phyloP scores from a whole-genome alignment of 2,888 invertebrate genomes.

The Maniola hyperantus region DNA sequence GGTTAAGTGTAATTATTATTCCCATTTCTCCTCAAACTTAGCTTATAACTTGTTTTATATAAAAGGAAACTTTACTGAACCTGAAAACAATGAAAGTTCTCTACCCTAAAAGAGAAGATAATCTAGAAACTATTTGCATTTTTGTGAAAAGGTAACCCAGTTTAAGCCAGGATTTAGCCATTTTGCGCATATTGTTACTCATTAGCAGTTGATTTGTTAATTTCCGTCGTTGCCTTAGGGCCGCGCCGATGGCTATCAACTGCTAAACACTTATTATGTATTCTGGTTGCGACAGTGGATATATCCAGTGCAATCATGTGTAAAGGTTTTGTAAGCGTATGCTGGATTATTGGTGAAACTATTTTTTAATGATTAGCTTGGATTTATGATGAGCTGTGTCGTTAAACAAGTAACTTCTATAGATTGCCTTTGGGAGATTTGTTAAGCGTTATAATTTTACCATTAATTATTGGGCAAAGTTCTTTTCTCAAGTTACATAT shows the following conservation, averaged over 20 bases:
- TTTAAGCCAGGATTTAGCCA: neutral
- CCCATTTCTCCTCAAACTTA: too few species aligned
- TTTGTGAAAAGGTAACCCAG: neutral
- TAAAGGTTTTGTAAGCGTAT: constrained; percentile 47
- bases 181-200: constrained; percentile 22
- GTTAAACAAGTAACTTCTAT: neutral
- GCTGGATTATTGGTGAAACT: constrained; percentile 41
- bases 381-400: neutral
- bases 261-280: constrained; percentile 43
- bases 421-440: neutral
- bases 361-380: constrained; percentile 30
- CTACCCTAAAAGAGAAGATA: too few species aligned
- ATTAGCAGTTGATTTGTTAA: constrained; percentile 40
- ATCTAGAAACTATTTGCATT: too few species aligned
- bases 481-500: too few species aligned
- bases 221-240: constrained; percentile 45
- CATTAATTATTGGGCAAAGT: neutral
- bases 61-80: too few species aligned
- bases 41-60: too few species aligned
- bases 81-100: too few species aligned
- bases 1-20: too few species aligned
- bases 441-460: neutral
- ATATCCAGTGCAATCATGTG: constrained; percentile 49
- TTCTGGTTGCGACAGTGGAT: constrained; percentile 46
- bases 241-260: constrained; percentile 37